Evolutionary conservation across 1,140 invertebrate species (phyloP), one percentile per base, ranked within the genome.

Genomic region (Lordiphosa clarofinis): DNA sequence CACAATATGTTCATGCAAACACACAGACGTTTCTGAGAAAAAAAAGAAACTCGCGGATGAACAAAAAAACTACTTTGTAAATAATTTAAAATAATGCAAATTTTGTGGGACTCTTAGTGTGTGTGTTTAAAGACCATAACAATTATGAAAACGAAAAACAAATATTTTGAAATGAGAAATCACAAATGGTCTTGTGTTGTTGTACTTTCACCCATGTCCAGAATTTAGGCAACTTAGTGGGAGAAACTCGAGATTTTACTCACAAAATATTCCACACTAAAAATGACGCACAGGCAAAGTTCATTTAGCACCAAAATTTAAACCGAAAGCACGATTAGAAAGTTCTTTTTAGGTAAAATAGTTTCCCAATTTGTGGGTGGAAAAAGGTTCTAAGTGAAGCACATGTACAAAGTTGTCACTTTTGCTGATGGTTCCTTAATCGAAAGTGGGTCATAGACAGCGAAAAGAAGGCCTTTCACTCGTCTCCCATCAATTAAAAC

Each of bases 401-500:
- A n/a, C 8, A 11, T 44, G 5, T 11, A 13, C 19, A 24, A 46
- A 19, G 24, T 46, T 31, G 24, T 11, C 24, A 46, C 1, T 44
- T 12, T 44, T 44, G 42, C 5, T 44, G 42, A 10, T 44, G 9
- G 43, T 46, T 46, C 43, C 28, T 46, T 3, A 46, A 31, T 31
- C 10, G 24, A 46, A 46, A 46, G 43, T 46, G 43, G 43, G 43
- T 46, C 43, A 28, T 44, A 12, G 21, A 11, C 42, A 46, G 19
- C 24, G 24, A 31, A 31, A 46, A 21, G 43, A 46, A 46, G 43
- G 43, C 43, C 43, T 46, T 46, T 46, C 43, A 46, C 43, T 46
- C 43, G 43, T 31, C 24, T 46, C 24, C 43, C 43, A 46, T 44
- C 28, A 28, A 44, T 9, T 44, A 11, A 44, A 44, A 44, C 19